Evolutionary conservation across 2,113 vertebrate species (phyloP), one percentile per base, ranked within the genome.

Genomic region (Siniperca knerii): DNA sequence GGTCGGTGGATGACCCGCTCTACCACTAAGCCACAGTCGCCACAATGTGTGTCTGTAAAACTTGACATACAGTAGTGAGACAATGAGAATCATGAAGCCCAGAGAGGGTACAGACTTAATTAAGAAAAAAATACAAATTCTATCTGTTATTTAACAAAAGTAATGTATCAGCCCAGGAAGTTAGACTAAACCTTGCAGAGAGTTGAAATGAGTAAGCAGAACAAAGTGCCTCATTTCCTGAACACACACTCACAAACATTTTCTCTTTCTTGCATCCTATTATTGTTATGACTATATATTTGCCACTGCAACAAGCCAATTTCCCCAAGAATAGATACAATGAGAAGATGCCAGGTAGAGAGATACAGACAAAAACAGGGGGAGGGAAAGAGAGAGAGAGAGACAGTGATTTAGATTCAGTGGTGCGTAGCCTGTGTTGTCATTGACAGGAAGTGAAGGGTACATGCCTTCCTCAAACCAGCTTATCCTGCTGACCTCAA

Each of bases 381-480:
- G 37, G 29, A 37, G 44, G 11, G 52, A 15, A 25, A 75, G 64
- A 69, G 33, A 50, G 44, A 50, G 44, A 61, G 52, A 33, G 85
- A 75, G 79, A 48, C 11, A 29, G 83, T 65, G 86, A 86, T 91
- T 88, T 85, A 65, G 79, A 83, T n/a, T 73, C 86, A 90, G 78
- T 67, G 79, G 76, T 84, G 93, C 87, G 54, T 87, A 88, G 73
- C 65, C 78, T 75, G 81, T 92, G 88, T 92, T 92, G 91, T 90
- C 92, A 90, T 79, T 92, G 92, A 94, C 92, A 92, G 87, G 80
- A 93, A 88, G 89, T 93, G 86, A 94, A 92, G 81, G 89, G 86
- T 88, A 91, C 88, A 91, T 88, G 85, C 79, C 86, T 88, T 84
- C 75, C 82, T 86, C 85, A 48, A 77, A 83, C 82, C 82, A 82